Evolutionary conservation across 2,113 vertebrate genomes (phyloP).

Genomic region (Indicator maculatus): DNA sequence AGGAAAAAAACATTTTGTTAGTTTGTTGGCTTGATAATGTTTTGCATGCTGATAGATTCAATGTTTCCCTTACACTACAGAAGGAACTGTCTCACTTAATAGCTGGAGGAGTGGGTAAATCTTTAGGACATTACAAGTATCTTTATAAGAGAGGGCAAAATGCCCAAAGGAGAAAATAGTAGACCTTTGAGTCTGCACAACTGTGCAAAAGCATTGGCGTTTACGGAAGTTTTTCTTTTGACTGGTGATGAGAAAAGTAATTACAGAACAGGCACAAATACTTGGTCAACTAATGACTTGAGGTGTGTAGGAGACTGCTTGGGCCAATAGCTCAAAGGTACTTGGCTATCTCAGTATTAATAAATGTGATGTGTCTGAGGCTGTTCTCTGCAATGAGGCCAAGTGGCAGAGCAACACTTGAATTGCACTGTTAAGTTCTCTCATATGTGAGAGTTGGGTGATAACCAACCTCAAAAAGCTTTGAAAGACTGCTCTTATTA

Average conservation of each 20-base stretch:
- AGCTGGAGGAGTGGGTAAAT: background rate
- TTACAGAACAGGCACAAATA: background rate
- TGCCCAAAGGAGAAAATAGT: background rate
- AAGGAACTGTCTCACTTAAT: background rate
- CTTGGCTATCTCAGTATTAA: background rate
- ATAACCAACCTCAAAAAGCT: background rate
- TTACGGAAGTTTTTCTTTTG: background rate
- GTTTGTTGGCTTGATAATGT: background rate
- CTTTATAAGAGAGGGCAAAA: background rate
- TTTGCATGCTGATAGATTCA: background rate
- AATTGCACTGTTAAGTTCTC: background rate
- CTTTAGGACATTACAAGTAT: background rate
- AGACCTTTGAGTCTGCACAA: background rate
- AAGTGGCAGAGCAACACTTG: background rate
- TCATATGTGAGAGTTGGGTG: background rate
- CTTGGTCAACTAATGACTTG: background rate
- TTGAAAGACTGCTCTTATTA: background rate
- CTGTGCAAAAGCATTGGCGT: background rate
- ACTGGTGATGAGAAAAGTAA: background rate
- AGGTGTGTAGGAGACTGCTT: background rate
- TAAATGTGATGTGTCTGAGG: background rate
- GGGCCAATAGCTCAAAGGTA: background rate
- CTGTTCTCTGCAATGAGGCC: background rate
- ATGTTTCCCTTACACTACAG: background rate
- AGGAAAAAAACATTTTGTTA: background rate